Base-by-base conservation (phyloP, 2,113 vertebrate species). In the Salvelinus namaycush region DNA sequence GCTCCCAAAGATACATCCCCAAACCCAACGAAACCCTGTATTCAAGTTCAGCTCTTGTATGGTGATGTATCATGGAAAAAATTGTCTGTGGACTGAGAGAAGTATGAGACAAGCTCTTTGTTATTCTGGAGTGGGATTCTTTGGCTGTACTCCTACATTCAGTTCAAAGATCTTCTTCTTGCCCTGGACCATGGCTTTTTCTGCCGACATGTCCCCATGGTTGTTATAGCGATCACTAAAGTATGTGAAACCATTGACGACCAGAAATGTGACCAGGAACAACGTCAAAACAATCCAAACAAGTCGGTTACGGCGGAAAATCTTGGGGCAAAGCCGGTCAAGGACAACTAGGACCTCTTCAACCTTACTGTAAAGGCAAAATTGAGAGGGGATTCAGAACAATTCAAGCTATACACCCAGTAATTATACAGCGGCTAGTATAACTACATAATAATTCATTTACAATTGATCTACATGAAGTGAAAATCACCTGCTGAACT, bases 211-310 rank as follows among this genome's bases (percentile, higher is more conserved):
- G 88, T 94, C 89, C 27, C 89, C 87, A 1, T 76, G 86, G 22
- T 84, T 87, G 13, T 76, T 88, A 81, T 90, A 87, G 80, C 87
- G 80, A 77, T 83, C 87, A 68, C 83, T 89, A 71, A 92, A 92
- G 81, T 93, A 93, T 7, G 87, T 90, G 60, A 93, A 89, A 76
- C 93, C 79, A 74, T 89, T 93, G 83, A 93, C 85, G 16, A 94
- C 77, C 54, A 93, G 72, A 66, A 93, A 92, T 78, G 89, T 79
- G 27, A 84, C 77, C 68, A 93, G 84, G 51, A 92, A 90, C 70
- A 93, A 67, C 0, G 82, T 85, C 68, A 93, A 84, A 69, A 87
- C 73, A 11, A 91, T 68, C 92, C 91, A 92, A 51, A 93, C 79
- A 4, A 91, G 74, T 2, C 81, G 87, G 13, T 90, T 90, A 29